Conservation (phyloP, 1,140 invertebrate species). For the Calosoma granatense region DNA sequence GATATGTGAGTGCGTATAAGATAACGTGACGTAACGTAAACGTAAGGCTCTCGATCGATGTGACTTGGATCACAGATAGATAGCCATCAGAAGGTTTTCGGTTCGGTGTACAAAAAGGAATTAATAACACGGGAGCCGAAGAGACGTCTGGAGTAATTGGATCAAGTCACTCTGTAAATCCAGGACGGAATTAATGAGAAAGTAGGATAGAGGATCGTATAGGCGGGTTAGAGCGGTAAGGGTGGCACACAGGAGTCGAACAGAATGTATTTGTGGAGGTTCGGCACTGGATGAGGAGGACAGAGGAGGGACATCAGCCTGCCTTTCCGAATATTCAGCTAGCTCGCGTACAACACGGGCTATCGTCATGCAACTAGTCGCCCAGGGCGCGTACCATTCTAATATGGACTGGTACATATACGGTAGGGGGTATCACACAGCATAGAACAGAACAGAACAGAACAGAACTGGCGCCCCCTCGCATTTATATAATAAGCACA, state of each 20-base stretch:
- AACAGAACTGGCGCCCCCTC: no score
- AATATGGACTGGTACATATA: background rate
- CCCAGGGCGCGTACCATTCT: background rate
- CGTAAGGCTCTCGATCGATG: background rate
- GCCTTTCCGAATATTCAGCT: slow-evolving; percentile 4
- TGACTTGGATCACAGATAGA: background rate
- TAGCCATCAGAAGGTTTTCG: slow-evolving; percentile 4
- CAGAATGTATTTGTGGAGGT: no score
- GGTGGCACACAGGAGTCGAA: no score
- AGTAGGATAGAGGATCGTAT: slow-evolving; percentile 10
- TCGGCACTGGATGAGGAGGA: no score
- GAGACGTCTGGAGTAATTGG: slow-evolving; percentile 23
- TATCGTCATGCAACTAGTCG: background rate
- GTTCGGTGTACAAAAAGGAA: slow-evolving; percentile 10
- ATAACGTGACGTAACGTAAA: background rate
- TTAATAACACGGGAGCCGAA: slow-evolving; percentile 16
- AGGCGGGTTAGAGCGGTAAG: no score
- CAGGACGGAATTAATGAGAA: slow-evolving; percentile 17
- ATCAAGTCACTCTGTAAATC: slow-evolving; percentile 24
- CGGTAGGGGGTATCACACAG: background rate
- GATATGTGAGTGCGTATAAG: background rate
- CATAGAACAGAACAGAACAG: no score
- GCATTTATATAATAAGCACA: no score
- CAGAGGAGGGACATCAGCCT: background rate
- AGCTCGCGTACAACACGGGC: background rate